phyloP scores from a whole-genome alignment of 2,113 vertebrate genomes.

The Rhinoptilus africanus region DNA sequence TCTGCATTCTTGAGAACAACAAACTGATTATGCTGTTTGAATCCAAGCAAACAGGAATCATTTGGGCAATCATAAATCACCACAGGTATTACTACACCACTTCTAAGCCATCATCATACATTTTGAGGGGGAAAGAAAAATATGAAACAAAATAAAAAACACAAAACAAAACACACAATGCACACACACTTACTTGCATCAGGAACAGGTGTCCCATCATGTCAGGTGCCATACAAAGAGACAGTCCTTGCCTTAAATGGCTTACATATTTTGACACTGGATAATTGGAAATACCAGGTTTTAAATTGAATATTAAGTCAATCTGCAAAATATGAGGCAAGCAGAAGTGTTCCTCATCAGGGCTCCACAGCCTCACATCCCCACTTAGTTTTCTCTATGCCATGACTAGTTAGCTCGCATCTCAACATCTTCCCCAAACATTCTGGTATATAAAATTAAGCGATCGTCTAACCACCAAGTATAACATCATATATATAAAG shows the following conservation, averaged over 20 bases:
- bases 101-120: background rate
- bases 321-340: constrained; percentile 52
- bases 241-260: constrained; percentile 47
- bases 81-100: background rate
- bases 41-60: background rate
- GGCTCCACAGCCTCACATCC: background rate
- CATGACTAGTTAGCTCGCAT: background rate
- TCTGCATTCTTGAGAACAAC: background rate
- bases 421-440: background rate
- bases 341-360: constrained; percentile 36
- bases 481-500: background rate
- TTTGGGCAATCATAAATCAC: background rate
- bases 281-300: constrained; percentile 46
- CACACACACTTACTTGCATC: constrained; percentile 35
- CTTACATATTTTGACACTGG: constrained; percentile 51
- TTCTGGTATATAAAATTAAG: background rate
- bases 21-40: background rate
- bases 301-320: constrained; percentile 53
- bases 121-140: background rate
- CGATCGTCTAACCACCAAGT: background rate
- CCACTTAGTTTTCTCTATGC: background rate
- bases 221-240: constrained; percentile 39
- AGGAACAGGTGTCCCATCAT: constrained; percentile 41
- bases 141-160: background rate
- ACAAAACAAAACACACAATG: background rate